phyloP scores from a whole-genome alignment of 2,113 vertebrate genomes.

The Rattus norvegicus region GRCr8 NC_086039.1:98907501-98908000 shows the following conservation, averaged over 20 bases:
- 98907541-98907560: not conserved
- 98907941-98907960: not conserved
- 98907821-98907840: not conserved
- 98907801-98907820: constrained; percentile 1
- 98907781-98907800: not conserved
- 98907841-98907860: constrained; percentile 31
- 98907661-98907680: not conserved
- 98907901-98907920: not conserved
- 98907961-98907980: not conserved
- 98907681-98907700: not conserved
- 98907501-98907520: not conserved
- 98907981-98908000: not conserved
- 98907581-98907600: not conserved
- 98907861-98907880: constrained; percentile 14
- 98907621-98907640: constrained; percentile 20
- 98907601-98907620: not conserved
- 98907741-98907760: not conserved
- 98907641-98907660: not conserved
- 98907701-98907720: constrained; percentile 38
- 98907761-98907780: not conserved
- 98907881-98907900: constrained; percentile 6
- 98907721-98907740: not conserved
- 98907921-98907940: not conserved
- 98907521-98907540: not conserved
- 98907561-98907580: not conserved